Base-by-base conservation (phyloP, 2,888 invertebrate genomes). In the Eledone cirrhosa region DNA sequence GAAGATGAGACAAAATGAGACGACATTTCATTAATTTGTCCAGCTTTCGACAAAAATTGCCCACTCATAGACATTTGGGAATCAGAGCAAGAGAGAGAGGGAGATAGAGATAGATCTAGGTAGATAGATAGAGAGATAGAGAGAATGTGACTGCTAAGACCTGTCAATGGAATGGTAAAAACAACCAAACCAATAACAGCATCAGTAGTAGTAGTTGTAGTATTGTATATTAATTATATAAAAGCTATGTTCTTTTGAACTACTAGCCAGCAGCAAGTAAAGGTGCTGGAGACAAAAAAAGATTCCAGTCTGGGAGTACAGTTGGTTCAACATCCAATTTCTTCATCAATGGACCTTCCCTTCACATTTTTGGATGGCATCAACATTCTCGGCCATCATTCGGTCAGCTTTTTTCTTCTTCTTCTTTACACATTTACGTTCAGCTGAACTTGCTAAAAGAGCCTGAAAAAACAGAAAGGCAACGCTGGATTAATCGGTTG, bases 381-480 rank as follows among this genome's bases (percentile, higher is more conserved):
- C 78, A 5, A 72, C 67, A n/a, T 83, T 84, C 78, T 86, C 87
- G 16, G 86, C 85, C 80, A 86, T 82, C 22, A 85, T 92, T 82
- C 93, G 93, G 84, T 94, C 93, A 83, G 94, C 94, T 94, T 95
- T 95, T 94, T 96, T 96, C 93, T 96, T 96, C 94, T 96, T 96
- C 93, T 95, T 95, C 92, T 96, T 97, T 86, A 94, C 95, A 33
- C 95, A 93, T 91, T 96, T 96, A 76, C 94, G 93, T 83, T 94
- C 94, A 82, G 95, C 94, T 81, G 90, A 89, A 69, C 94, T 94
- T 89, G 94, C 94, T 86, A 96, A 92, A 82, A 96, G 92, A 81
- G 94, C 92, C 94, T 95, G 92, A 2, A 91, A 83, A 31, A 84
- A 75, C 24, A 78, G 22, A 48, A 78, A 29, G 41, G 76, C 33